Evolutionary conservation across 2,888 invertebrate species (phyloP).

Genomic region (Meganola albula): DNA sequence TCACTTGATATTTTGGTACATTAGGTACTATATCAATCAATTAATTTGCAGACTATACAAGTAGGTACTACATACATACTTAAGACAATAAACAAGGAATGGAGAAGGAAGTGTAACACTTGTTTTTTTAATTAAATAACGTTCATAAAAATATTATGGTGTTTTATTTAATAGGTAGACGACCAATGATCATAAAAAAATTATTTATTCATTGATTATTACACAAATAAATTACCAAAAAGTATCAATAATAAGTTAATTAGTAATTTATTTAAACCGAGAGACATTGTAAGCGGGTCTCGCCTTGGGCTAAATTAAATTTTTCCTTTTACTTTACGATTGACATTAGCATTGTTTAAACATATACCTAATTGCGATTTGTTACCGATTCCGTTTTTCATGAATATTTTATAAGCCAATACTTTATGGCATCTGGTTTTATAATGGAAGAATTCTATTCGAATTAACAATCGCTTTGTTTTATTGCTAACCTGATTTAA

Average conservation of each 20-base stretch:
- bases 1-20: no score
- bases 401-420: slow-evolving; percentile 43
- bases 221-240: slow-evolving; percentile 13
- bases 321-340: slow-evolving; percentile 34
- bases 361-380: slow-evolving; percentile 52
- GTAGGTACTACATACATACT: no score
- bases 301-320: slow-evolving; percentile 37
- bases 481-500: slow-evolving; percentile 1
- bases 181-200: no score
- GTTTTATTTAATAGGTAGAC: no score
- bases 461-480: slow-evolving; percentile 15
- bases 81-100: no score
- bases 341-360: slow-evolving; percentile 51
- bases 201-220: no score
- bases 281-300: slow-evolving; percentile 40
- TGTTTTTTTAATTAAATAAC: no score
- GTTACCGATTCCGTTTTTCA: slow-evolving; percentile 47
- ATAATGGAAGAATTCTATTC: slow-evolving; percentile 23
- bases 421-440: slow-evolving; percentile 27
- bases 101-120: no score
- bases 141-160: no score
- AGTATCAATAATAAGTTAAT: slow-evolving; percentile 32
- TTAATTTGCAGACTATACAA: no score
- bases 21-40: no score
- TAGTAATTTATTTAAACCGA: slow-evolving; percentile 45